Percentiles rank a stretch among this genome's conserved stretches.
phyloP scores from a whole-genome alignment of 2,113 vertebrate genomes.

The Sclerurus mexicanus region DNA sequence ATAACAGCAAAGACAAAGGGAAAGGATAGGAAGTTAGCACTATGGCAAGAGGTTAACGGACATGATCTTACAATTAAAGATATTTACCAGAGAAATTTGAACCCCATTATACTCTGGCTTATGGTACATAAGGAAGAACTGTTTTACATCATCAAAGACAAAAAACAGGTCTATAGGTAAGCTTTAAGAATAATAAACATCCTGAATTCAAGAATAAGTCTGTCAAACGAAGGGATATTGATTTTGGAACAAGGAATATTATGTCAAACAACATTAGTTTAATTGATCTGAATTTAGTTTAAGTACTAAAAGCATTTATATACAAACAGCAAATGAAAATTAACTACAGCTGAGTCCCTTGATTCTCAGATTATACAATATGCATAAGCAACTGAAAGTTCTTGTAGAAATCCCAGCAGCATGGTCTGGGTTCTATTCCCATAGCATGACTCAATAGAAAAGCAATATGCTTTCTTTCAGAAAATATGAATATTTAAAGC shows the following conservation, averaged over 20 bases:
- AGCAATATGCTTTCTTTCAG: conserved; percentile 82
- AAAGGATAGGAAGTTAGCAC: conserved; percentile 32
- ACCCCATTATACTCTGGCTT: conserved; percentile 74
- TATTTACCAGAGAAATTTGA: conserved; percentile 81
- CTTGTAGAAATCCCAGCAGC: conserved; percentile 28
- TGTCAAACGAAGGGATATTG: conserved; percentile 83
- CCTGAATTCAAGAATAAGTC: conserved; percentile 81
- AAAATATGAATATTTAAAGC: conserved; percentile 71
- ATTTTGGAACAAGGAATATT: conserved; percentile 85
- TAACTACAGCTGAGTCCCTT: conserved; percentile 78
- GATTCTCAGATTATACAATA: conserved; percentile 64
- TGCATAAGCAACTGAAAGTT: conserved; percentile 40
- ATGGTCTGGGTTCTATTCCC: conserved; percentile 63
- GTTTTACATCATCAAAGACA: conserved; percentile 84
- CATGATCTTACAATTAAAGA: conserved; percentile 80
- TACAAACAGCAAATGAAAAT: conserved; percentile 83
- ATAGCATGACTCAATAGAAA: conserved; percentile 49
- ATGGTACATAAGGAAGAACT: conserved; percentile 74
- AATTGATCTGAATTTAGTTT: conserved; percentile 86
- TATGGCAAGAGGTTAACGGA: conserved; percentile 63
- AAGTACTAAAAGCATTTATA: conserved; percentile 85
- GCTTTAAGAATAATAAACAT: conserved; percentile 87
- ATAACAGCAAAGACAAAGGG: conserved; percentile 50
- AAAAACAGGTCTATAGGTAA: conserved; percentile 86
- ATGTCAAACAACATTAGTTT: conserved; percentile 84